Base-by-base conservation (phyloP, 2,113 vertebrate genomes). In the Corapipo altera region DNA sequence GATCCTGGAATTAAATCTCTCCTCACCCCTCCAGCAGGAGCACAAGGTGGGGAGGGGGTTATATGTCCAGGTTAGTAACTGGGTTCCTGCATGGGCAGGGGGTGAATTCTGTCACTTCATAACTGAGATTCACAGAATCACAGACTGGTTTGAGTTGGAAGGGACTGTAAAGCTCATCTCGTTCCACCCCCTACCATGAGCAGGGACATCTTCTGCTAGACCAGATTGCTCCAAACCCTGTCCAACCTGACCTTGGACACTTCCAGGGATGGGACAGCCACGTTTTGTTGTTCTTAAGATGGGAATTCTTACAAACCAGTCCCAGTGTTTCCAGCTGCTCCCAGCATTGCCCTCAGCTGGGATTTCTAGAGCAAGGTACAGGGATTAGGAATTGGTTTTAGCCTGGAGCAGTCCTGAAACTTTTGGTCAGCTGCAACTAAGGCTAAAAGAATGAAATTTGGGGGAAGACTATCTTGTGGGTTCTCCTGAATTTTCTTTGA, bases 171-270 rank as follows among this genome's bases (percentile, higher is more conserved):
- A 51, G 16, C 16, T 19, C 15, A 27, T 54, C 48, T 8, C 2
- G 4, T 65, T 4, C 49, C 49, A 79, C 32, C 24, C 33, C 21
- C 48, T 65, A 39, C 32, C 37, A 7, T 28, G 37, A 18, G 13
- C 59, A 52, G 30, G 48, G 75, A 23, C 32, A 23, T 15, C 39
- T 55, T 5, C 24, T 5, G 5, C 61, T 7, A 2, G 8, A 19
- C 39, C 61, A 44, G 24, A 15, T 1, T 23, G 10, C 32, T 65
- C 49, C 76, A 17, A 61, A 24, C 30, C 6, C 24, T 0, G 0
- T 65, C 59, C 37, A 24, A 0, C 76, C 30, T 70, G 41, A 13
- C n/a, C 55, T 33, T 22, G 64, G 32, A 12, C 43, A 15, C 27
- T 37, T 4, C n/a, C 32, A 77, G 26, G 15, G 12, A 3, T 55